A percentile compares a stretch with the other conserved stretches of the same genome.
Conservation (phyloP, 92 coral and sea anemone genomes). For the Siderastrea siderea region DNA sequence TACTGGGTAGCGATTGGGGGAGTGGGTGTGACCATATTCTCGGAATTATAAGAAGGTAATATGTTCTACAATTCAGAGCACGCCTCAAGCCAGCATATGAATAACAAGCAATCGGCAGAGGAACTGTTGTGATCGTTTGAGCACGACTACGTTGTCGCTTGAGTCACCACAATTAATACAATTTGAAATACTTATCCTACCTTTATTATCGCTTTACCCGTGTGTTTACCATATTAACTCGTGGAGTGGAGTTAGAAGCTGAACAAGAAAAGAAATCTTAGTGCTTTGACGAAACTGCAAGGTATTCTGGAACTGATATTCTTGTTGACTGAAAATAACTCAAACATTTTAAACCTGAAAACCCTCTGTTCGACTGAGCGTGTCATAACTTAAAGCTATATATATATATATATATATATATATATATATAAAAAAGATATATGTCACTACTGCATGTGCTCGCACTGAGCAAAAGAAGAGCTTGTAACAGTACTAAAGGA, state of each 20-base stretch:
- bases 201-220: background rate
- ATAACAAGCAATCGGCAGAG: background rate
- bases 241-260: background rate
- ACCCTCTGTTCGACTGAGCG: too few relatives aligned
- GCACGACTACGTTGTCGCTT: background rate
- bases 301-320: background rate
- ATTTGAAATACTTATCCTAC: background rate
- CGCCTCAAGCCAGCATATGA: background rate
- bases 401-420: too few relatives aligned
- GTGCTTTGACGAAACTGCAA: background rate
- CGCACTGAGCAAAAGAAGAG: background rate
- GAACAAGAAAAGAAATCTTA: background rate
- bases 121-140: background rate
- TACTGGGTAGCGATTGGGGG: too few relatives aligned
- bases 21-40: too few relatives aligned
- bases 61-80: background rate
- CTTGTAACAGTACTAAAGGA: background rate
- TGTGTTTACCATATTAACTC: too few relatives aligned
- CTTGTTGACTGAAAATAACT: background rate
- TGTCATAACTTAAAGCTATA: too few relatives aligned
- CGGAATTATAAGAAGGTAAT: background rate
- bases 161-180: background rate
- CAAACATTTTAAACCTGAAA: background rate
- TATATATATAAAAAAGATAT: too few relatives aligned
- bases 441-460: background rate